phyloP scores from a whole-genome alignment of 2,888 invertebrate genomes.

The Himalopsyche kuldschensis region DNA sequence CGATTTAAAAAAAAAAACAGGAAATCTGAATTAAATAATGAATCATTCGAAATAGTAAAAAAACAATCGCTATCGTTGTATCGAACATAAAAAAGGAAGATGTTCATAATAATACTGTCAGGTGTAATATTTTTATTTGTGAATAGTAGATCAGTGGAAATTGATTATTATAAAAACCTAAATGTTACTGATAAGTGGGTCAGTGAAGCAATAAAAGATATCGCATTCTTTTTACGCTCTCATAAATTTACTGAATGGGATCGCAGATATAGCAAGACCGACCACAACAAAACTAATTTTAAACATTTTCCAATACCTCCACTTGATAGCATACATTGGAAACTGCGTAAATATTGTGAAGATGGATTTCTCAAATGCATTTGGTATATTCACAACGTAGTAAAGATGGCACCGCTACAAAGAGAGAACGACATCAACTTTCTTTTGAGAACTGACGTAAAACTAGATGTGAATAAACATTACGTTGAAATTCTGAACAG shows the following conservation, averaged over 20 bases:
- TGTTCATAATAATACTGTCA: too few species aligned
- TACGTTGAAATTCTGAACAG: constrained; percentile 44
- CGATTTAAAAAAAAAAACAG: too few species aligned
- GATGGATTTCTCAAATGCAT: constrained; percentile 59
- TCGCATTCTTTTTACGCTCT: constrained; percentile 63
- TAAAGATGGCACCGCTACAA: constrained; percentile 50
- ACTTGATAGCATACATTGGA: constrained; percentile 60
- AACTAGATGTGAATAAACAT: neutral
- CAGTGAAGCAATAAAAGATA: constrained; percentile 50
- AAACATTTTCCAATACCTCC: constrained; percentile 60
- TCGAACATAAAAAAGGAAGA: too few species aligned
- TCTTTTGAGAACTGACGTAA: constrained; percentile 43
- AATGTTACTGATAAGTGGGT: neutral
- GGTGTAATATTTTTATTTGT: too few species aligned
- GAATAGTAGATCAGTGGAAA: neutral
- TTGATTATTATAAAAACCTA: neutral
- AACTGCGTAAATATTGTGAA: constrained; percentile 61
- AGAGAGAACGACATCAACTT: constrained; percentile 58
- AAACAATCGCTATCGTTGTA: too few species aligned
- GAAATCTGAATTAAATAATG: too few species aligned
- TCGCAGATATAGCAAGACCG: constrained; percentile 50
- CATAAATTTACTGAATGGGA: constrained; percentile 70
- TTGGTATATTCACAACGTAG: constrained; percentile 55
- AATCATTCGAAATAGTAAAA: too few species aligned
- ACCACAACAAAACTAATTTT: constrained; percentile 46